Evolutionary conservation across 2,888 invertebrate genomes (phyloP).

Genomic region (Drosophila cognata): DNA sequence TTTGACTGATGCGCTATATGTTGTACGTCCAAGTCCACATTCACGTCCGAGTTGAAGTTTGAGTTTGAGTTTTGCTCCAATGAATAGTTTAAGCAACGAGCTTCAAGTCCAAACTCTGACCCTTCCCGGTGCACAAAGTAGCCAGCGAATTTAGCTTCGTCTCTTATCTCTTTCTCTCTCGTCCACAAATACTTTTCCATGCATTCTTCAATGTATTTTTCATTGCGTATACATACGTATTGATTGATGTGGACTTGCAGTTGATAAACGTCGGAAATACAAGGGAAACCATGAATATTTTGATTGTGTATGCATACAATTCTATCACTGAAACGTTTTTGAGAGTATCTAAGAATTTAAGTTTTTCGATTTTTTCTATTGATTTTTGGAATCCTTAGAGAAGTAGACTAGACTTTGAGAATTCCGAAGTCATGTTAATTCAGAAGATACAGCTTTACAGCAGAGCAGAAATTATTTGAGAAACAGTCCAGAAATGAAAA

Average conservation of each 20-base stretch:
- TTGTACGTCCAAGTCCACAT: constrained; percentile 45
- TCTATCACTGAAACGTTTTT: too few relatives aligned
- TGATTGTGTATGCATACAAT: background rate
- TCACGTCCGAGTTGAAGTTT: constrained; percentile 39
- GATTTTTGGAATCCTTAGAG: background rate
- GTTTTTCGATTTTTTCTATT: background rate
- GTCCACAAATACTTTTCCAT: constrained; percentile 17
- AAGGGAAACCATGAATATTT: constrained; percentile 9
- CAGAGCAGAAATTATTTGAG: constrained; percentile 11
- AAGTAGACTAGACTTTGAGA: background rate
- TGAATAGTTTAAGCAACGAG: constrained; percentile 60
- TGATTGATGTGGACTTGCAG: constrained; percentile 65
- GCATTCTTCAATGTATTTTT: constrained; percentile 66
- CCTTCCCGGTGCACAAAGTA: constrained; percentile 17
- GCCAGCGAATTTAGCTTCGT: constrained; percentile 32
- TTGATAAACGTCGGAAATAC: constrained; percentile 15
- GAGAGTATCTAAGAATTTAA: background rate
- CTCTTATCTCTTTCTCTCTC: constrained; percentile 1
- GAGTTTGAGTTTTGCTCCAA: constrained; percentile 37
- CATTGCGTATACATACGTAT: constrained; percentile 64
- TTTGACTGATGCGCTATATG: constrained; percentile 78
- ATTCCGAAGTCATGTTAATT: constrained; percentile 11
- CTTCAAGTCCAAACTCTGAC: constrained; percentile 64
- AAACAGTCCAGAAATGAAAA: constrained; percentile 39
- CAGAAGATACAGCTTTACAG: constrained; percentile 2